Conservation (phyloP, 2,888 invertebrate species). For the Deladenus siricidicola region DNA sequence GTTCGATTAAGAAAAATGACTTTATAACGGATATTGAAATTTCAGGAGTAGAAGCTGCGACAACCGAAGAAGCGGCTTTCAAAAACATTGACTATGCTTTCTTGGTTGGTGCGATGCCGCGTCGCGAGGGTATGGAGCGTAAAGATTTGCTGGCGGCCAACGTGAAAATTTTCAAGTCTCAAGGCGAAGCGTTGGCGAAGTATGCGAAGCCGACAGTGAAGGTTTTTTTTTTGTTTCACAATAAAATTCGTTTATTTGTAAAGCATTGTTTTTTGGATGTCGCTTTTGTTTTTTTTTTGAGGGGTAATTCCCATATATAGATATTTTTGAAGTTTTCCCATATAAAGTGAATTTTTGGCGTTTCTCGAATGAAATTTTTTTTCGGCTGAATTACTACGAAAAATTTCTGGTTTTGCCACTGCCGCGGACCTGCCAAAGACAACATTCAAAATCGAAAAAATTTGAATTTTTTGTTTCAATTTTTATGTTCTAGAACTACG, state of each 20-base stretch:
- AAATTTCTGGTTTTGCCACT: no score
- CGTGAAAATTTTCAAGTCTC: conserved; percentile 93
- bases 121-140: conserved; percentile 94
- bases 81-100: conserved; percentile 91
- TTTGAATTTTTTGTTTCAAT: no score
- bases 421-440: no score
- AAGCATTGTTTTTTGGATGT: not conserved
- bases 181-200: conserved; percentile 84
- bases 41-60: conserved; percentile 72
- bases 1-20: not conserved
- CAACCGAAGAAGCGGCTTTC: conserved; percentile 82
- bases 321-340: no score
- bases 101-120: conserved; percentile 81
- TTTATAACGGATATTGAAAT: conserved; percentile 11
- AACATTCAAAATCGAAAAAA: no score
- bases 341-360: no score
- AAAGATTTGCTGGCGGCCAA: conserved; percentile 94
- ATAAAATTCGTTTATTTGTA: no score
- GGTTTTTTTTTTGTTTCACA: no score
- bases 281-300: not conserved
- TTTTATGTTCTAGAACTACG: no score
- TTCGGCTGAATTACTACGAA: no score
- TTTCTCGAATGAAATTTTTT: no score
- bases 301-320: not conserved
- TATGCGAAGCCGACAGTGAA: conserved; percentile 84